Percentiles rank a stretch among this genome's conserved stretches.
These are phyloP conservation scores for Heterodera carotae DNA, from an alignment of 1,140 invertebrate genomes.

Conservation along the genomic window DNA sequence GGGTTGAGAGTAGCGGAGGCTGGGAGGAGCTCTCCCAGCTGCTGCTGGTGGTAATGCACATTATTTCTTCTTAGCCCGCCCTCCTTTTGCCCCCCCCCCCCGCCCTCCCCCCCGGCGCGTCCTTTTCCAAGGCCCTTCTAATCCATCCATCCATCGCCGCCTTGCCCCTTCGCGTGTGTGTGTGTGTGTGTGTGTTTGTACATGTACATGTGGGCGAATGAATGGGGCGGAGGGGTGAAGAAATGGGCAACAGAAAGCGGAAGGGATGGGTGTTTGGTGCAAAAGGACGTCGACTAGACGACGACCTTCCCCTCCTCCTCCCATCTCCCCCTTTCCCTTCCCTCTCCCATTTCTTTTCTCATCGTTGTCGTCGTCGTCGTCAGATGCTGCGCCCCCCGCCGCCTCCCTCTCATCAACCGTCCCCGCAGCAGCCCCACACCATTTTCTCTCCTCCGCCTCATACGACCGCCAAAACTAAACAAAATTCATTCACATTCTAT, in stretches of 20 bases:
- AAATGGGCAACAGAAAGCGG: neutral
- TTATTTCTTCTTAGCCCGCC: neutral
- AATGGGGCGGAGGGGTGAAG: neutral
- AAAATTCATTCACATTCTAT: constrained; percentile 12
- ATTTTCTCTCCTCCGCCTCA: neutral
- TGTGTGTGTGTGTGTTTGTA: too few relatives aligned
- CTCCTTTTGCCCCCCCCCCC: too few relatives aligned
- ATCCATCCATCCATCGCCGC: neutral
- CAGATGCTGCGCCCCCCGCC: too few relatives aligned
- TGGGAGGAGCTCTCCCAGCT: too few relatives aligned
- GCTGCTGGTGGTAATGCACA: neutral
- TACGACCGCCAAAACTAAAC: neutral
- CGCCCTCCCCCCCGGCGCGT: too few relatives aligned
- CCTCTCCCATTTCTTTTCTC: too few relatives aligned
- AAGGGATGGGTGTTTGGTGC: neutral
- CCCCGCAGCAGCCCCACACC: too few relatives aligned
- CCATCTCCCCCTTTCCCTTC: too few relatives aligned
- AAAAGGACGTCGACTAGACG: neutral
- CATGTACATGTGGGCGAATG: neutral
- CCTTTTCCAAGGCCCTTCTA: neutral
- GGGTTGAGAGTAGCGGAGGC: too few relatives aligned
- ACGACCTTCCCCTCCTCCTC: neutral
- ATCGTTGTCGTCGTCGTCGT: too few relatives aligned
- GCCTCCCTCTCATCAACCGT: neutral
- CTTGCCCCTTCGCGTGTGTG: neutral